Percentiles rank a stretch among this genome's conserved stretches.
These are phyloP conservation scores for Lumbricus terrestris DNA, from an alignment of 2,888 invertebrate genomes.

Conservation along the genomic window DNA sequence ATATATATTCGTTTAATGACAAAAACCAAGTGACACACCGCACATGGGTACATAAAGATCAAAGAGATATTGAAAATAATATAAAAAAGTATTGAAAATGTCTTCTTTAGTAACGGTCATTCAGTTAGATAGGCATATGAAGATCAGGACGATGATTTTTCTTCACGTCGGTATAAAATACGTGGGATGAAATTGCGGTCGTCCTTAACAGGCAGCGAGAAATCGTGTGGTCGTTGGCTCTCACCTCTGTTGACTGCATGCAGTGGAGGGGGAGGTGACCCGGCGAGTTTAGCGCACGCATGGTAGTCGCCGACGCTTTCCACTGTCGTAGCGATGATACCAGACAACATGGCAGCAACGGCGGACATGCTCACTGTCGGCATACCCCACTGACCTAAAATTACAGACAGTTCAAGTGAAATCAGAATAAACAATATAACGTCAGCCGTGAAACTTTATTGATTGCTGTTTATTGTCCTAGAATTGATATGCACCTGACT, in stretches of 20 bases:
- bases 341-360: conserved; percentile 52
- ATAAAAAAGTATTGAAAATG: too few relatives aligned
- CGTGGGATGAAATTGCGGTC: too few relatives aligned
- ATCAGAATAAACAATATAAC: neutral
- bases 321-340: conserved; percentile 52
- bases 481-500: neutral
- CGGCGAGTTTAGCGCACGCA: conserved; percentile 73
- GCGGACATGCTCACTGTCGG: conserved; percentile 51
- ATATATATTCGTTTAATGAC: too few relatives aligned
- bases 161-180: too few relatives aligned
- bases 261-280: conserved; percentile 77
- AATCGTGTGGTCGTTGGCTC: too few relatives aligned
- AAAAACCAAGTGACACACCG: too few relatives aligned
- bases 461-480: neutral
- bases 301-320: conserved; percentile 79
- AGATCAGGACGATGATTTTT: too few relatives aligned
- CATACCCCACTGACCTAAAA: conserved; percentile 49
- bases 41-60: too few relatives aligned
- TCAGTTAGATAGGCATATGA: too few relatives aligned
- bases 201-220: too few relatives aligned
- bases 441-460: neutral
- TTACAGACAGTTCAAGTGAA: conserved; percentile 5
- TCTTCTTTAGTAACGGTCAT: too few relatives aligned
- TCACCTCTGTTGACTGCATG: conserved; percentile 36
- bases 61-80: too few relatives aligned